phyloP scores from a whole-genome alignment of 2,888 invertebrate genomes.

The Plusia festucae region DNA sequence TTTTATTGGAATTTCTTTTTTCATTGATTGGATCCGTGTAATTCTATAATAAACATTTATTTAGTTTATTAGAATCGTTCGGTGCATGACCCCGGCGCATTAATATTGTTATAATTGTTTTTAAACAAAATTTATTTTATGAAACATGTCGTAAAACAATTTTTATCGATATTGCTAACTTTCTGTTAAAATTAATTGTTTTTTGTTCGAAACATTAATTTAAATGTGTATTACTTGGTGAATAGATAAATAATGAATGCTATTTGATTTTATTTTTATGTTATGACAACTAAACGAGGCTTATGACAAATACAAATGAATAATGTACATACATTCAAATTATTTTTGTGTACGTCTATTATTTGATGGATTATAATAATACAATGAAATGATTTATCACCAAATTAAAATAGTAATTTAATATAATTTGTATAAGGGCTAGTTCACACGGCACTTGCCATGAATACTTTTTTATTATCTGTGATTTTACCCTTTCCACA shows the following conservation, averaged over 20 bases:
- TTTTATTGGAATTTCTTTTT: neutral
- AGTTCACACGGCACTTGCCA: conserved; percentile 13
- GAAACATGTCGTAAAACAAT: neutral
- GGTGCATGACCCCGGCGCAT: neutral
- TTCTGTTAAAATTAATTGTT: neutral
- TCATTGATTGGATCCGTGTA: neutral
- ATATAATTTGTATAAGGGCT: conserved; percentile 25
- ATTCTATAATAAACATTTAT: neutral
- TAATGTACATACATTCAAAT: conserved; percentile 55
- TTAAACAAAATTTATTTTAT: neutral
- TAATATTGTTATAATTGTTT: neutral
- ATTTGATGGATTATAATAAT: conserved; percentile 21
- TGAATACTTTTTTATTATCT: neutral
- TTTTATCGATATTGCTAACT: neutral
- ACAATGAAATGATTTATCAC: conserved; percentile 33
- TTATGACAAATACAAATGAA: conserved; percentile 49
- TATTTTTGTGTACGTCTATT: conserved; percentile 23
- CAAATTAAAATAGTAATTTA: conserved; percentile 24
- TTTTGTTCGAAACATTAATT: neutral
- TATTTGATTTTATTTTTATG: conserved; percentile 12
- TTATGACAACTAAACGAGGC: conserved; percentile 41
- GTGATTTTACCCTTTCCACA: neutral
- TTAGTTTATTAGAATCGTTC: neutral
- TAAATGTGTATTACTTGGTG: neutral
- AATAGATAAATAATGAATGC: neutral